Evolutionary conservation across 2,888 invertebrate genomes (phyloP).

Genomic region (Diarsia rubi): DNA sequence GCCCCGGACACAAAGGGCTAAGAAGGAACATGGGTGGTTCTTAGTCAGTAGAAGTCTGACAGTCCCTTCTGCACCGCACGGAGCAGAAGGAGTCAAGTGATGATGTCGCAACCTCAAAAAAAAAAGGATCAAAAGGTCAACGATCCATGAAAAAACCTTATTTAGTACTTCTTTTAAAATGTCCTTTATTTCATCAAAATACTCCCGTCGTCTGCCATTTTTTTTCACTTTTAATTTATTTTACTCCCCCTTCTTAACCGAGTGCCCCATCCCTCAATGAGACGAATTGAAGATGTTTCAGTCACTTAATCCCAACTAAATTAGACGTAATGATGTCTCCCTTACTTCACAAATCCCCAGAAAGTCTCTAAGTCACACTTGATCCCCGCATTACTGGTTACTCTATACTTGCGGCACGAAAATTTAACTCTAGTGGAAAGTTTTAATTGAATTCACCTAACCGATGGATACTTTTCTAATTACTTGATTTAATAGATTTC

Average conservation of each 20-base stretch:
- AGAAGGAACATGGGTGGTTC: no score
- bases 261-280: constrained; percentile 19
- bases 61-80: no score
- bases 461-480: constrained; percentile 79
- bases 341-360: constrained; percentile 44
- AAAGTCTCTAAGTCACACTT: constrained; percentile 56
- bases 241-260: constrained; percentile 4
- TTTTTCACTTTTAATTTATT: constrained; percentile 11
- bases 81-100: no score
- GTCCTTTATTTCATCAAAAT: background rate
- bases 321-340: constrained; percentile 55
- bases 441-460: constrained; percentile 82
- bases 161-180: background rate
- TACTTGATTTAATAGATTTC: constrained; percentile 68
- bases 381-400: constrained; percentile 48
- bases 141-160: no score
- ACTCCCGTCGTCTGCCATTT: background rate
- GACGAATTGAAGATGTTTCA: constrained; percentile 50
- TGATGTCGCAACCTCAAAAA: no score
- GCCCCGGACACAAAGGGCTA: no score
- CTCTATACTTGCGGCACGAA: constrained; percentile 52
- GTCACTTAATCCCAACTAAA: constrained; percentile 48
- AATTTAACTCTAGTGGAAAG: constrained; percentile 72
- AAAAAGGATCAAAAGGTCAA: no score
- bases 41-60: no score